These are phyloP conservation scores for Meghimatium bilineatum DNA, from an alignment of 2,888 invertebrate species.

Conservation along the genomic window DNA sequence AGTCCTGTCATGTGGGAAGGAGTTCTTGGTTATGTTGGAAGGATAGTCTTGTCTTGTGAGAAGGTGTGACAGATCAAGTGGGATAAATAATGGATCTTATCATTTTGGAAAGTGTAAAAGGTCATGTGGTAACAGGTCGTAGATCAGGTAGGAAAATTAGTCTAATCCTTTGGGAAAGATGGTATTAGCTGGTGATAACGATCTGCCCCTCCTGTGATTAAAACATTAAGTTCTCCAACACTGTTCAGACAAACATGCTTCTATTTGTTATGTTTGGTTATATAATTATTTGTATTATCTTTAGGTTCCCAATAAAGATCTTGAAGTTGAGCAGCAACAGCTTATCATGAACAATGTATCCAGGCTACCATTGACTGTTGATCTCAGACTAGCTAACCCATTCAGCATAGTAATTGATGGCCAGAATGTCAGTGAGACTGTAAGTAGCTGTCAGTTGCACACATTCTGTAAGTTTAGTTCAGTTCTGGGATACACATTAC, in stretches of 20 bases:
- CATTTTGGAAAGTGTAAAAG: no score
- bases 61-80: no score
- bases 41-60: no score
- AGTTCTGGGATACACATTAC: no score
- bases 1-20: not conserved
- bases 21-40: not conserved
- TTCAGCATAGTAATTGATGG: slow-evolving; percentile 63
- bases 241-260: not conserved
- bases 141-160: not conserved
- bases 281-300: not conserved
- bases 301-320: slow-evolving; percentile 41
- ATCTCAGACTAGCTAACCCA: slow-evolving; percentile 70
- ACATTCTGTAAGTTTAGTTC: not conserved
- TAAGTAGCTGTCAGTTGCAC: slow-evolving; percentile 51
- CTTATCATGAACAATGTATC: slow-evolving; percentile 76
- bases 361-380: slow-evolving; percentile 73
- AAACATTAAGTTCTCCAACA: not conserved
- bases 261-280: not conserved
- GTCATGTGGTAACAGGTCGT: no score
- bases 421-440: slow-evolving; percentile 62
- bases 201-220: not conserved
- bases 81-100: no score
- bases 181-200: no score
- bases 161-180: not conserved
- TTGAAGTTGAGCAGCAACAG: slow-evolving; percentile 67